Evolutionary conservation across 2,888 invertebrate genomes (phyloP), one percentile per base, ranked within the genome.

Genomic region (Gymnocheta viridis): DNA sequence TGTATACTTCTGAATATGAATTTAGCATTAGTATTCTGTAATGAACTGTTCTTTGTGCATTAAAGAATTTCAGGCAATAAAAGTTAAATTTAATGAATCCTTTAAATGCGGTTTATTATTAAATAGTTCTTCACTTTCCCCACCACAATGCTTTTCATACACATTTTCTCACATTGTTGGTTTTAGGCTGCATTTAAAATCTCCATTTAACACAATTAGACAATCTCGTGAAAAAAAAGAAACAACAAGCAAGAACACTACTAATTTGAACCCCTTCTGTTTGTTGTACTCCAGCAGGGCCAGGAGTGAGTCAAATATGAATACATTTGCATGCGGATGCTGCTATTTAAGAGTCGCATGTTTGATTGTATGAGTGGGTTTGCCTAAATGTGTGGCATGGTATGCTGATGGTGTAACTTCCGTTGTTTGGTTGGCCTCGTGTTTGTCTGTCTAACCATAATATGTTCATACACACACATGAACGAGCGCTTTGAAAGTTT

Each of bases 181-280:
- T 5, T 69, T 84, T 77, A 69, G 77, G 81, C 12, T 73, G 56
- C 72, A 81, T 84, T 84, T 84, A 35, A 84, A 84, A 81, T 84
- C 81, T 81, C 73, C 49, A 78, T 81, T 78, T 78, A 84, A 81
- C 84, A 84, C 81, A 84, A 81, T 81, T 84, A 84, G 84, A 81
- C 73, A 84, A 81, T 64, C 19, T 49, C 29, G 35, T 67, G 44
- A 49, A 67, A 84, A 74, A 84, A 74, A 76, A 24, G 54, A 38
- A 24, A 19, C 2, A 69, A 49, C 32, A 66, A 58, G 49, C 66
- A 58, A 79, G 41, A 72, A 60, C 66, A 74, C 41, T 56, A 66
- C 73, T 82, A 79, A 74, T 79, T 79, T 70, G 29, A 62, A 54
- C 67, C 62, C 44, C 60, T 69, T 51, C 24, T 70, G 19, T 47